A percentile compares a stretch with the other conserved stretches of the same genome.
These are phyloP conservation scores for Ellobium chinense DNA, from an alignment of 2,888 invertebrate genomes.

Conservation along the genomic window DNA sequence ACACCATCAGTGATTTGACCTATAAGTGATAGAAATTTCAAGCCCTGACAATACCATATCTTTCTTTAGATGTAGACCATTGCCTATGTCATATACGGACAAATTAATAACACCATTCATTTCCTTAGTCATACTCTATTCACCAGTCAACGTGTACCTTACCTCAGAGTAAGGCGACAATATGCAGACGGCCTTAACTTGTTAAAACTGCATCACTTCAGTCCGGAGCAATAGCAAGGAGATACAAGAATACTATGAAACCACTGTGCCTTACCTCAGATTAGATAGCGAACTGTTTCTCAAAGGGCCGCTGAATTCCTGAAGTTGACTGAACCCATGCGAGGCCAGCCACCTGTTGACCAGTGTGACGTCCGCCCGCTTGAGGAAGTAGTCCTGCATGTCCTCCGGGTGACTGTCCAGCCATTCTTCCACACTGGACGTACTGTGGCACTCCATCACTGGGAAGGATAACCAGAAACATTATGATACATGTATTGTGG, in stretches of 20 bases:
- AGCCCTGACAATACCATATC: too few species aligned
- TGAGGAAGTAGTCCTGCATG: constrained; percentile 80
- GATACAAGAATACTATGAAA: background rate
- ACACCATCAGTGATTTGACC: too few species aligned
- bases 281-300: constrained; percentile 26
- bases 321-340: constrained; percentile 72
- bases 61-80: too few species aligned
- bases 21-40: too few species aligned
- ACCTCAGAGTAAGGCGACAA: too few species aligned
- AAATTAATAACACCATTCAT: too few species aligned
- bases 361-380: constrained; percentile 79
- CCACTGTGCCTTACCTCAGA: constrained; percentile 11
- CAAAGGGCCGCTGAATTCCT: background rate
- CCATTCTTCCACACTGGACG: constrained; percentile 80
- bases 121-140: too few species aligned
- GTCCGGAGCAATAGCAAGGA: background rate
- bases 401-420: constrained; percentile 80
- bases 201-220: too few species aligned
- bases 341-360: constrained; percentile 81
- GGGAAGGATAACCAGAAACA: background rate
- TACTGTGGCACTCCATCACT: constrained; percentile 51
- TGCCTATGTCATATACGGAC: too few species aligned
- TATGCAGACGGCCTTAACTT: too few species aligned
- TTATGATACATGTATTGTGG: background rate
- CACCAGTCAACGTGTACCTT: too few species aligned